Base-by-base conservation (phyloP, 2,797 vertebrate genomes). In the Arctocebus calabarensis region DNA sequence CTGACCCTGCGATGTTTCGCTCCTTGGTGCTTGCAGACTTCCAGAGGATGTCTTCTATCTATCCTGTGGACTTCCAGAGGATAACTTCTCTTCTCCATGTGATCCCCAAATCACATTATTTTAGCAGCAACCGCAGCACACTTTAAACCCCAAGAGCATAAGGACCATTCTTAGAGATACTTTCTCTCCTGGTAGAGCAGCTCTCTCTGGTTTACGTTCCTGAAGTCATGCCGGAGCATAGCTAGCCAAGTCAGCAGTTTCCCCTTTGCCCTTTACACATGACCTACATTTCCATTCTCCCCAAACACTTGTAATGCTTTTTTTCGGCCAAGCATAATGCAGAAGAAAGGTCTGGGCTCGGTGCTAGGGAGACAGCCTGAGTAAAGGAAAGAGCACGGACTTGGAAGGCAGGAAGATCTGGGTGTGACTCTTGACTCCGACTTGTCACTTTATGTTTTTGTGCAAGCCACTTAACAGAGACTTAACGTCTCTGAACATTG, bases 401-500 rank as follows among this genome's bases (percentile, higher is more conserved):
- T 40, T 79, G 12, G 16, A 32, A 34, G 37, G 43, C 82, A 88
- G 91, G 91, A 70, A 48, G 45, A 70, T 34, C 14, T 29, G 61
- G 4, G 3, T 27, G 34, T 34, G 82, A 85, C 68, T 84, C 78
- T 91, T 37, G 32, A 64, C 79, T 95, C 73, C 90, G 91, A 52
- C 25, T 7, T 55, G 71, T 52, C 84, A 43, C 61, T 88, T 87
- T 71, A 62, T 7, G 27, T 57, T 62, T n/a, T 27, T 83, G 48
- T 86, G 48, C 14, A 37, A 91, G n/a, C 91, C 57, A 62, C 17
- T 73, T 73, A 88, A n/a, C 43, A 91, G n/a, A 89, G 48, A 62
- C 17, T 73, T 73, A 88, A n/a, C 43, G 29, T 91, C 32, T 78
- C 61, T 62, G 43, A 89, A 55, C 19, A 32, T n/a, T 0, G 0